Percentiles rank a stretch among this genome's conserved stretches.
Conservation (phyloP, 2,113 vertebrate species). For the Perca schrenkii region DNA sequence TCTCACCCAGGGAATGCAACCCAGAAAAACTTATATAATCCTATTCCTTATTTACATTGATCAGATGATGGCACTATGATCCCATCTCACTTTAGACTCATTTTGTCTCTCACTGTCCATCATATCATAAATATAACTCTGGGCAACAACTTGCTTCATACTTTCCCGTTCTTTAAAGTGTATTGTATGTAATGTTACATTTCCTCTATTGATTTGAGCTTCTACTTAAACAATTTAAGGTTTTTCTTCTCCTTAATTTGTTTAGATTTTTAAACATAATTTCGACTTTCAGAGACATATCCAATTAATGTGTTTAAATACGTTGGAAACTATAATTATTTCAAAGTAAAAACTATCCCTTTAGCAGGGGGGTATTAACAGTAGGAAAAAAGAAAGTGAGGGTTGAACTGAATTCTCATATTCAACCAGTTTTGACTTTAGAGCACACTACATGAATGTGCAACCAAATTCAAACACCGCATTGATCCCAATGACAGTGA, state of each 20-base stretch:
- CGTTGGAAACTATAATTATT: background rate
- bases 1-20: background rate
- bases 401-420: background rate
- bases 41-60: background rate
- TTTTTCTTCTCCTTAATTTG: background rate
- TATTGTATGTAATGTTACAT: background rate
- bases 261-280: background rate
- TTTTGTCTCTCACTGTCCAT: too few relatives aligned
- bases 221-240: background rate
- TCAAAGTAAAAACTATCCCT: background rate
- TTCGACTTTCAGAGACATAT: background rate
- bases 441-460: background rate
- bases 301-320: background rate
- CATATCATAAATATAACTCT: background rate
- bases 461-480: background rate
- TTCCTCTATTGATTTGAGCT: background rate
- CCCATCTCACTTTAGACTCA: constrained; percentile 1
- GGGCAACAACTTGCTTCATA: background rate
- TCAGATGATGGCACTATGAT: constrained; percentile 10
- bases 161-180: background rate
- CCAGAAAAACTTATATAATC: background rate
- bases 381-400: background rate
- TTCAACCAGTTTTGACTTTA: background rate
- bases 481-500: background rate
- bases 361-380: background rate